These are phyloP conservation scores for Xestia ashworthii DNA, from an alignment of 2,888 invertebrate species.

Conservation along the genomic window DNA sequence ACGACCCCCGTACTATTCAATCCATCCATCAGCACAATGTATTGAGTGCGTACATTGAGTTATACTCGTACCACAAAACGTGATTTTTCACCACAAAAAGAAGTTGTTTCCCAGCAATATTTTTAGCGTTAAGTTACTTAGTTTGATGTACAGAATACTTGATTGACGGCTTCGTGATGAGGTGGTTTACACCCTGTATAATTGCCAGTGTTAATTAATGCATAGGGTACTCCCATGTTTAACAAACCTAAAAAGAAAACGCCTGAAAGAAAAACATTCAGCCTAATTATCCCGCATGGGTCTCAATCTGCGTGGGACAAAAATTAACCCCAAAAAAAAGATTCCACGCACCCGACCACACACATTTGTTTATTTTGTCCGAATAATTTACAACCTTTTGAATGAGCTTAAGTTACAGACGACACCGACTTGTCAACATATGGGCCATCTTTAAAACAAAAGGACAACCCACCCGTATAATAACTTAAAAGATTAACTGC, in stretches of 20 bases:
- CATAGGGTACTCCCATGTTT: background rate
- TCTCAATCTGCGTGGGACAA: background rate
- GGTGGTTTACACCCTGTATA: too few relatives aligned
- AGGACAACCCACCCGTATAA: constrained; percentile 45
- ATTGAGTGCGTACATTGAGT: too few relatives aligned
- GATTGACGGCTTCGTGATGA: too few relatives aligned
- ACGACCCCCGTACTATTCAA: too few relatives aligned
- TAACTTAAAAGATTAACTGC: constrained; percentile 42
- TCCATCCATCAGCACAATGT: too few relatives aligned
- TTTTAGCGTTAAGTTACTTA: too few relatives aligned
- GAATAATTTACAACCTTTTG: constrained; percentile 63
- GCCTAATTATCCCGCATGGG: constrained; percentile 18
- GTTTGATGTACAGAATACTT: too few relatives aligned
- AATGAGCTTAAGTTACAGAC: constrained; percentile 46
- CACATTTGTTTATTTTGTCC: constrained; percentile 68
- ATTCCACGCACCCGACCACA: constrained; percentile 63
- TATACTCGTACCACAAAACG: too few relatives aligned
- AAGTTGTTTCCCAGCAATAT: too few relatives aligned
- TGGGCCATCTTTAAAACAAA: constrained; percentile 64
- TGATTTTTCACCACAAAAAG: too few relatives aligned
- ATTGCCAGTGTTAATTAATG: constrained; percentile 5
- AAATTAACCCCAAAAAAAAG: constrained; percentile 22
- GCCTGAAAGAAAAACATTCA: background rate
- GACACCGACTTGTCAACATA: constrained; percentile 58
- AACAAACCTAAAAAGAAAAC: constrained; percentile 18